These are phyloP conservation scores for Eunapius fragilis DNA, from an alignment of 37 sponge, comb jelly and placozoan species.

Conservation along the genomic window DNA sequence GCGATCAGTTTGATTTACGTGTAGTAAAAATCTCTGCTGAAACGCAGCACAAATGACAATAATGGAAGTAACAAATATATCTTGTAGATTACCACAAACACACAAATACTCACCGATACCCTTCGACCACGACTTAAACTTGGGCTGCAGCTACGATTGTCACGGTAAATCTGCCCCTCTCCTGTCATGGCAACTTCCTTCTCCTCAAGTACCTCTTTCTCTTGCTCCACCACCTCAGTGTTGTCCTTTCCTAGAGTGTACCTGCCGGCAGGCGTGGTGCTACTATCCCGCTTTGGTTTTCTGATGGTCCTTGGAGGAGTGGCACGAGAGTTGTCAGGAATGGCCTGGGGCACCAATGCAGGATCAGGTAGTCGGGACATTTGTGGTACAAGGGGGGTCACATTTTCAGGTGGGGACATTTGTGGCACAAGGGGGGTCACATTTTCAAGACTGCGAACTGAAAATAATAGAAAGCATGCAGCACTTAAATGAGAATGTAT, in stretches of 20 bases:
- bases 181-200: conserved; percentile 3
- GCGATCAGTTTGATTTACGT: too few relatives aligned
- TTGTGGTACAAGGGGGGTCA: background rate
- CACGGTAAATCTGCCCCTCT: background rate
- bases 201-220: conserved; percentile 25
- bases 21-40: too few relatives aligned
- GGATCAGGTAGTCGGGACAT: background rate
- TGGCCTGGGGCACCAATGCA: background rate
- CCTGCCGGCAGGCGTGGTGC: background rate
- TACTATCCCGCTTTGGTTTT: background rate
- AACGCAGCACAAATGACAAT: too few relatives aligned
- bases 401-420: background rate
- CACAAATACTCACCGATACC: background rate
- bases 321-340: conserved; percentile 1
- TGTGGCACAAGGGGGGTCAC: background rate
- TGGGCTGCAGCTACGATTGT: background rate
- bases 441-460: background rate
- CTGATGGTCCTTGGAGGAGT: background rate
- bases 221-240: background rate
- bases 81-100: background rate
- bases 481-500: too few relatives aligned
- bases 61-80: too few relatives aligned
- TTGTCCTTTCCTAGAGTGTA: background rate
- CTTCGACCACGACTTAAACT: background rate
- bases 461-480: background rate